Conservation (phyloP, 2,113 vertebrate species). For the Rattus rattus region DNA sequence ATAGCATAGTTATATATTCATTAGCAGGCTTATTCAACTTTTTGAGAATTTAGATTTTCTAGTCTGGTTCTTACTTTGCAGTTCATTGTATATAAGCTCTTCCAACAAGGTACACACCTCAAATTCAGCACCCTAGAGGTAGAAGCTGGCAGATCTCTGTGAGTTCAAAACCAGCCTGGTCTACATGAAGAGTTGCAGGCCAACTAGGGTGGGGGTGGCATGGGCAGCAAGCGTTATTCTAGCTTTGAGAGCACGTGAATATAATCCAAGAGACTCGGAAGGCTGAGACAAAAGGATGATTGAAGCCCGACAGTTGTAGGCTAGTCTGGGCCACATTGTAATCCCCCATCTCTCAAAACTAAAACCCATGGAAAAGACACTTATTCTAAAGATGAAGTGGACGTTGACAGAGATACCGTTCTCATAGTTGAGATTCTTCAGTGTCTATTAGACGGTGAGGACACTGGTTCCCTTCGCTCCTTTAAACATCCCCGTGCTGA, state of each 20-base stretch:
- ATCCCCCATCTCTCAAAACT: background rate
- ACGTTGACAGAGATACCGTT: constrained; percentile 24
- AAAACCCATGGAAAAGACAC: background rate
- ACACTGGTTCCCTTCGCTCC: background rate
- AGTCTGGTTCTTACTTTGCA: constrained; percentile 23
- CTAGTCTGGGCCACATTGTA: background rate
- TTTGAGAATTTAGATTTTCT: constrained; percentile 26
- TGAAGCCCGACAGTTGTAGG: background rate
- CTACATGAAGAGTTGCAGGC: background rate
- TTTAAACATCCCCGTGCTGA: background rate
- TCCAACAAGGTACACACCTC: background rate
- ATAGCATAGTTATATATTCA: background rate
- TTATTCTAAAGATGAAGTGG: constrained; percentile 44
- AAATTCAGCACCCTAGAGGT: background rate
- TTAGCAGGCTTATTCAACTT: constrained; percentile 19
- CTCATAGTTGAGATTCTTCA: constrained; percentile 9
- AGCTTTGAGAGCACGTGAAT: background rate
- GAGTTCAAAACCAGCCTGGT: background rate
- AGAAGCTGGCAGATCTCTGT: background rate
- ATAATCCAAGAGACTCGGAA: background rate
- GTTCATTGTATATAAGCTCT: constrained; percentile 38
- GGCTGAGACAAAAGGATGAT: background rate
- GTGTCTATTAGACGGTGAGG: background rate
- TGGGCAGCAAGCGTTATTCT: background rate
- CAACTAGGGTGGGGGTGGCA: background rate